phyloP scores from a whole-genome alignment of 2,113 vertebrate species.

The Psittacara wagleri region DNA sequence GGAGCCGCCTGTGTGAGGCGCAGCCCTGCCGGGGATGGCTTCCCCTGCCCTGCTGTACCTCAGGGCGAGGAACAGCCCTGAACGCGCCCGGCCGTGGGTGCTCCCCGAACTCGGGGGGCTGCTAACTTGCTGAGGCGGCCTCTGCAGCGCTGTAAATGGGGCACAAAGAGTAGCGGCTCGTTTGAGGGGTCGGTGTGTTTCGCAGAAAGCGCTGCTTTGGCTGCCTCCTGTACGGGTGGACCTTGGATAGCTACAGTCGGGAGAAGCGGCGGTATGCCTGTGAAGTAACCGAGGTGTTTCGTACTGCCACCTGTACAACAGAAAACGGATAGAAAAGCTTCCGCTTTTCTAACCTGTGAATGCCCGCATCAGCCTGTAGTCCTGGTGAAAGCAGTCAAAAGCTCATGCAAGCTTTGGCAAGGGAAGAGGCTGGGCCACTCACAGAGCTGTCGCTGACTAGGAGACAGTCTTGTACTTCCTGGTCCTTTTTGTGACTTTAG shows the following conservation, averaged over 20 bases:
- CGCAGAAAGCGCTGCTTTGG: neutral
- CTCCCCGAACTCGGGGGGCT: neutral
- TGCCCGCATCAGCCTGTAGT: neutral
- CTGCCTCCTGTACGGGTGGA: fast-evolving
- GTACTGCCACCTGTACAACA: fast-evolving
- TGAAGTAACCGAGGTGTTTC: neutral
- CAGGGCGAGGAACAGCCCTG: neutral
- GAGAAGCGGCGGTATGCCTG: neutral
- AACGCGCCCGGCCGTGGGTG: neutral
- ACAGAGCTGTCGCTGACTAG: fast-evolving
- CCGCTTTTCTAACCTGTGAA: fast-evolving
- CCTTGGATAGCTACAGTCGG: fast-evolving
- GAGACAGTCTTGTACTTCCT: neutral
- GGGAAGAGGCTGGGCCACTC: neutral
- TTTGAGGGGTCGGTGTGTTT: too few relatives aligned
- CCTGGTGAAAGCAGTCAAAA: neutral
- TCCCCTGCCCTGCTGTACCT: neutral
- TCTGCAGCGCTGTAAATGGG: fast-evolving
- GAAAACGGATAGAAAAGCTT: too few relatives aligned
- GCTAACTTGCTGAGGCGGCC: neutral
- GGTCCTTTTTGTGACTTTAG: neutral
- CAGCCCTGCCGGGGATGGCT: neutral
- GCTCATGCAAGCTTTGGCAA: neutral
- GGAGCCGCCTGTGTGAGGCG: neutral
- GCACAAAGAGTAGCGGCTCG: fast-evolving